These are phyloP conservation scores for Gallinago solitaria DNA, from an alignment of 2,797 vertebrate species.

Conservation along the genomic window DNA sequence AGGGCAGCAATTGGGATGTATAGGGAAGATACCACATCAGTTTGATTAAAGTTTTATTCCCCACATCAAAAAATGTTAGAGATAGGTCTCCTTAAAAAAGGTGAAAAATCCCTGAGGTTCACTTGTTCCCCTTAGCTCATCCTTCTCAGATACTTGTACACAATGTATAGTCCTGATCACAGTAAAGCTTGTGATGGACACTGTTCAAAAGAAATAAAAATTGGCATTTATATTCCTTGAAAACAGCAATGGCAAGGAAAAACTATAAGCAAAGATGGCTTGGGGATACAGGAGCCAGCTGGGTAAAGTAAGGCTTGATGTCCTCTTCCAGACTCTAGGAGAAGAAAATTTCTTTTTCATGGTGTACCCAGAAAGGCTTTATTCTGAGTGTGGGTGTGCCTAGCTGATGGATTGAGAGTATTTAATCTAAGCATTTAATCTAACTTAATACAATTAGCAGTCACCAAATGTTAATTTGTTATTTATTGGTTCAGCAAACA, in stretches of 20 bases:
- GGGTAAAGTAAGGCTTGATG: neutral
- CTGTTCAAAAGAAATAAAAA: neutral
- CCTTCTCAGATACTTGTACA: neutral
- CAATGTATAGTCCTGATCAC: accelerated
- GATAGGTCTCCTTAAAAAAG: neutral
- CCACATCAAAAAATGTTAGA: neutral
- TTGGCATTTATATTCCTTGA: neutral
- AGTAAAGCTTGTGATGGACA: neutral
- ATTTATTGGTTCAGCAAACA: neutral
- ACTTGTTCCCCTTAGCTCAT: neutral
- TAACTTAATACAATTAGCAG: neutral
- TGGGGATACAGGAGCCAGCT: neutral
- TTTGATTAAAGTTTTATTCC: neutral
- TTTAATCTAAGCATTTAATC: neutral
- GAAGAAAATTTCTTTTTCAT: neutral
- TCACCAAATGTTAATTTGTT: neutral
- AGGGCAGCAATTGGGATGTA: neutral
- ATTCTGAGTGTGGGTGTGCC: too few species aligned
- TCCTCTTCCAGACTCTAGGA: neutral
- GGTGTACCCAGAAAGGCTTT: neutral
- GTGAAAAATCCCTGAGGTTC: neutral
- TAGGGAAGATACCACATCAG: neutral
- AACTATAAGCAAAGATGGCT: neutral
- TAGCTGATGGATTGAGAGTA: neutral
- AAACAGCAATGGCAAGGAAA: neutral